A percentile compares a stretch with the other conserved stretches of the same genome.
Conservation (phyloP, 2,113 vertebrate species). For the Hippocampus comes region DNA sequence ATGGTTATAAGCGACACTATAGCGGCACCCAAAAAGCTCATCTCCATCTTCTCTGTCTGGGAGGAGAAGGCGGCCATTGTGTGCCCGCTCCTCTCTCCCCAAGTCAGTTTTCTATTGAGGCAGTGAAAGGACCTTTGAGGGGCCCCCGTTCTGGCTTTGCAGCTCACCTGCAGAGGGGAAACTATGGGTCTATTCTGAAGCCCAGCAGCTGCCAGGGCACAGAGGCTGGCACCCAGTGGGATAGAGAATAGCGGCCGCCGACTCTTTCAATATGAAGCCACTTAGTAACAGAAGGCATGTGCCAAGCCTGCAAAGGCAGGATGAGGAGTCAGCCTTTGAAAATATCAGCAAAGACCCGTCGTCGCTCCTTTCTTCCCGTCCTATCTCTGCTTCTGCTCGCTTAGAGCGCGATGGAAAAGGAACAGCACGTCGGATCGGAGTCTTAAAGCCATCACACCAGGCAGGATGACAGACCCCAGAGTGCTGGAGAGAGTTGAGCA, state of each 20-base stretch:
- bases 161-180: constrained; percentile 81
- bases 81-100: constrained; percentile 69
- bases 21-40: constrained; percentile 68
- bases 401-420: constrained; percentile 13
- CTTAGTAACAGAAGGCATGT: constrained; percentile 86
- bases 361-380: constrained; percentile 9
- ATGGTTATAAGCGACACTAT: constrained; percentile 66
- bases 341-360: constrained; percentile 63
- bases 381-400: constrained; percentile 22
- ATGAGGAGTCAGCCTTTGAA: constrained; percentile 77
- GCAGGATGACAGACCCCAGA: constrained; percentile 7
- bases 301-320: constrained; percentile 79
- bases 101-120: constrained; percentile 79
- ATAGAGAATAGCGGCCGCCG: constrained; percentile 73
- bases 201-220: constrained; percentile 84
- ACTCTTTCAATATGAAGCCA: constrained; percentile 81
- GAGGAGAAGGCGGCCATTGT: constrained; percentile 78
- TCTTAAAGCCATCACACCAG: constrained; percentile 15
- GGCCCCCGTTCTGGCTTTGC: constrained; percentile 78
- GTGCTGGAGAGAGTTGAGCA: constrained; percentile 5
- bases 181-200: constrained; percentile 76
- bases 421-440: neutral
- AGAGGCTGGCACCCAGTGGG: constrained; percentile 80
- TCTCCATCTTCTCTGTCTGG: constrained; percentile 76
- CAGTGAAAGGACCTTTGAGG: constrained; percentile 82